Evolutionary conservation across 2,797 vertebrate species (phyloP).

Genomic region (Mus spretus): DNA sequence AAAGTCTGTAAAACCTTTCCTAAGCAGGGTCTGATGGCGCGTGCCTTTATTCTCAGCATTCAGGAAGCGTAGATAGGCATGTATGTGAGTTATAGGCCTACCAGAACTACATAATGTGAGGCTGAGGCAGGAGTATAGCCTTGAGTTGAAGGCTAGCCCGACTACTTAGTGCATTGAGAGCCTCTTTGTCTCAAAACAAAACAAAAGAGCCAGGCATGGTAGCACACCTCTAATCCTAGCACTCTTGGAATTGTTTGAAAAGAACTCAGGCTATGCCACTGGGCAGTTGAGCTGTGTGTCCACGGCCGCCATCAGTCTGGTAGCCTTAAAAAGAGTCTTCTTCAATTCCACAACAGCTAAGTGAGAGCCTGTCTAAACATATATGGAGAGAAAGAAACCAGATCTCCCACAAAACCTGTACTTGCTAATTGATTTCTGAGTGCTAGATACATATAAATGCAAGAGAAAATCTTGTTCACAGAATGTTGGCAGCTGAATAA

Average conservation of each 20-base stretch:
- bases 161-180: too few relatives aligned
- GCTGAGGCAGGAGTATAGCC: not conserved
- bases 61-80: too few relatives aligned
- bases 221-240: too few relatives aligned
- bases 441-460: not conserved
- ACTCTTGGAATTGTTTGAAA: not conserved
- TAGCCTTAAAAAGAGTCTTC: not conserved
- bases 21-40: not conserved
- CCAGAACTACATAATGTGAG: not conserved
- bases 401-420: not conserved
- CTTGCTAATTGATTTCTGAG: conserved; percentile 26
- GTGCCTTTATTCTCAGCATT: not conserved
- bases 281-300: not conserved
- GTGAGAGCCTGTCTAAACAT: not conserved
- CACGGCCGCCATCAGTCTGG: not conserved
- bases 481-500: conserved; percentile 50
- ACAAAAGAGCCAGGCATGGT: not conserved
- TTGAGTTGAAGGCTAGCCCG: not conserved
- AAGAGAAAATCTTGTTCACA: conserved; percentile 53
- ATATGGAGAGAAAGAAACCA: not conserved
- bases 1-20: not conserved
- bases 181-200: too few relatives aligned
- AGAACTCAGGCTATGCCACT: not conserved
- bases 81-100: not conserved
- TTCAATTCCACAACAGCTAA: not conserved